Evolutionary conservation across 2,888 invertebrate genomes (phyloP).

Genomic region (Hirtodrosophila confusa): DNA sequence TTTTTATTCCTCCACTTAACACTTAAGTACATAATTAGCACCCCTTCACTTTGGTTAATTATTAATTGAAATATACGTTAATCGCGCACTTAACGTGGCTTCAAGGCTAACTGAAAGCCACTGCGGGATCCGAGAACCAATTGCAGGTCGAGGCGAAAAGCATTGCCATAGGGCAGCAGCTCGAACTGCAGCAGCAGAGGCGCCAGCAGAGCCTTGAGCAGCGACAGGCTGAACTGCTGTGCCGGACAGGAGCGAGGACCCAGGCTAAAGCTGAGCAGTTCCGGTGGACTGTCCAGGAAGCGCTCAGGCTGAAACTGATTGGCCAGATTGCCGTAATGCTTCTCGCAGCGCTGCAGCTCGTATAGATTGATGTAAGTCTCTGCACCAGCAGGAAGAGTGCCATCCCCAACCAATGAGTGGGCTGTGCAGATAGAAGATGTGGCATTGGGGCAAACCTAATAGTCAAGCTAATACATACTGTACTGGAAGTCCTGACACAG

Average conservation of each 20-base stretch:
- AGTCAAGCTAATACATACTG: conserved; percentile 41
- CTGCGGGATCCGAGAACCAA: conserved; percentile 55
- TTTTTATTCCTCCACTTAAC: too few relatives aligned
- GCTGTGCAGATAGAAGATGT: conserved; percentile 31
- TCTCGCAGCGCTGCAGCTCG: conserved; percentile 50
- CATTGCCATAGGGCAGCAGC: conserved; percentile 64
- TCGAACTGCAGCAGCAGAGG: conserved; percentile 62
- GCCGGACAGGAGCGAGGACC: conserved; percentile 72
- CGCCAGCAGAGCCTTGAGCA: conserved; percentile 56
- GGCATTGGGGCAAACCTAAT: accelerated
- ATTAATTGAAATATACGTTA: too few relatives aligned
- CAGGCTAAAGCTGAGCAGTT: conserved; percentile 55
- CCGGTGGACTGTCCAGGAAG: conserved; percentile 24
- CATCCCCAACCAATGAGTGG: conserved; percentile 57
- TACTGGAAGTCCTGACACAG: conserved; percentile 59
- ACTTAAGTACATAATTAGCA: too few relatives aligned
- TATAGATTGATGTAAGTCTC: conserved; percentile 64
- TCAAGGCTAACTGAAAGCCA: conserved; percentile 68
- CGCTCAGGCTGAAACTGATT: conserved; percentile 60
- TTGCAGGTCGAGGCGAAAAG: conserved; percentile 46
- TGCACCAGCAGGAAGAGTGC: conserved; percentile 56
- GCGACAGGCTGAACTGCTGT: conserved; percentile 42
- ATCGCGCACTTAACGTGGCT: conserved; percentile 16
- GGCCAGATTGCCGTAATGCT: conserved; percentile 32
- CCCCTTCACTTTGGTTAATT: too few relatives aligned